phyloP scores from a whole-genome alignment of 2,113 vertebrate genomes.

The Illadopsis cleaveri region DNA sequence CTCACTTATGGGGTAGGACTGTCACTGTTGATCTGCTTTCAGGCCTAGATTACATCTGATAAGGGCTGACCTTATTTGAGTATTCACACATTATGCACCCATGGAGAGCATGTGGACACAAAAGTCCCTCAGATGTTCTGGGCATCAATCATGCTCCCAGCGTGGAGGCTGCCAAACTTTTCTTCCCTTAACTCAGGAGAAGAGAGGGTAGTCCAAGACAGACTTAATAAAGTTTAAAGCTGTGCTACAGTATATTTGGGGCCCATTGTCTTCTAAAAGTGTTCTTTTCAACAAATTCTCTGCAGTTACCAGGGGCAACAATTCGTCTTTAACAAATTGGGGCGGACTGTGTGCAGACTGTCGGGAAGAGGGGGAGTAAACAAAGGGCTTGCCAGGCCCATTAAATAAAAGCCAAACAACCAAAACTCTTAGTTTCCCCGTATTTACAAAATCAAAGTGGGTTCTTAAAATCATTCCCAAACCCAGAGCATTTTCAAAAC shows the following conservation, averaged over 20 bases:
- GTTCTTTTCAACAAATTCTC: slow-evolving; percentile 68
- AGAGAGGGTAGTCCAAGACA: slow-evolving; percentile 66
- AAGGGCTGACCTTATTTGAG: slow-evolving; percentile 84
- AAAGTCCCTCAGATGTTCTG: slow-evolving; percentile 86
- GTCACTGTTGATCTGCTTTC: slow-evolving; percentile 83
- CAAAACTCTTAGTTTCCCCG: background rate
- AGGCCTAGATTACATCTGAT: slow-evolving; percentile 83
- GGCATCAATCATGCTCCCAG: slow-evolving; percentile 87
- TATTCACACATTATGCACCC: slow-evolving; percentile 83
- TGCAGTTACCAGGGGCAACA: slow-evolving; percentile 70
- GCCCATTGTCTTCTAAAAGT: slow-evolving; percentile 68
- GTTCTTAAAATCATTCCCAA: background rate
- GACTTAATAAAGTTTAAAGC: slow-evolving; percentile 83
- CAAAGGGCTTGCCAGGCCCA: background rate
- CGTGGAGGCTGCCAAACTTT: slow-evolving; percentile 80
- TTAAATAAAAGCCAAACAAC: background rate
- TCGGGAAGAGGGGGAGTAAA: background rate
- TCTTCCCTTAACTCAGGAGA: slow-evolving; percentile 72
- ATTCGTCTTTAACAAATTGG: slow-evolving; percentile 53
- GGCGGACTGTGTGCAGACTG: background rate
- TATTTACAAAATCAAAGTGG: background rate
- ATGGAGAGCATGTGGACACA: slow-evolving; percentile 83
- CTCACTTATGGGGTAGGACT: slow-evolving; percentile 74
- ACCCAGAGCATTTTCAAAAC: background rate
- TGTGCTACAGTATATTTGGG: slow-evolving; percentile 71